A percentile compares a stretch with the other conserved stretches of the same genome.
These are phyloP conservation scores for Catostomus latipinnis DNA, from an alignment of 2,797 vertebrate genomes.

Conservation along the genomic window DNA sequence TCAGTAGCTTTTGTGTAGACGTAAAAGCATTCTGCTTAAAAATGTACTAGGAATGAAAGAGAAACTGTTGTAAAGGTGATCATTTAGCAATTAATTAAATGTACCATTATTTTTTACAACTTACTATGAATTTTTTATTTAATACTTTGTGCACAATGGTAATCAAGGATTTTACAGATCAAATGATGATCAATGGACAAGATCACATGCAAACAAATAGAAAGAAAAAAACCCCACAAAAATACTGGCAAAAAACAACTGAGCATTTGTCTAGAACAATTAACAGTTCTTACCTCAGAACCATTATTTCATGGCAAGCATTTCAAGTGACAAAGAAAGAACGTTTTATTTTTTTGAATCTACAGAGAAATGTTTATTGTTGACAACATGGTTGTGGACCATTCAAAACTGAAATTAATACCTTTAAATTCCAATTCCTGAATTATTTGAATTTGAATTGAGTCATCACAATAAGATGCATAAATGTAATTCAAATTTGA, in stretches of 20 bases:
- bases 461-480: too few relatives aligned
- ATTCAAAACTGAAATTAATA: too few relatives aligned
- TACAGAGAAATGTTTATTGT: constrained; percentile 4
- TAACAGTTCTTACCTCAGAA: constrained; percentile 84
- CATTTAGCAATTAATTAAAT: not conserved
- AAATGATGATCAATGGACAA: constrained; percentile 17
- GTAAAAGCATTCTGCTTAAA: not conserved
- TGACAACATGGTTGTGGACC: too few relatives aligned
- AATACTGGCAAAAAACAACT: constrained; percentile 43
- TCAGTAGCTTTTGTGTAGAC: constrained; percentile 39
- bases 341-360: constrained; percentile 54
- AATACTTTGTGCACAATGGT: constrained; percentile 6
- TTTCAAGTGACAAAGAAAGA: constrained; percentile 64
- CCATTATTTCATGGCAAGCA: constrained; percentile 81
- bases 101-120: not conserved
- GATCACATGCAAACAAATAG: constrained; percentile 60
- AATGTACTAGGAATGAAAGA: not conserved
- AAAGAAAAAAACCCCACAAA: not conserved
- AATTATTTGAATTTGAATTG: too few relatives aligned
- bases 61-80: not conserved
- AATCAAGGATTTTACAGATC: not conserved
- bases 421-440: too few relatives aligned
- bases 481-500: too few relatives aligned
- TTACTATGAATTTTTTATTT: not conserved
- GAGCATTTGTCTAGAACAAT: constrained; percentile 4